phyloP scores from a whole-genome alignment of 2,113 vertebrate species.

The Amazona vittata region DNA sequence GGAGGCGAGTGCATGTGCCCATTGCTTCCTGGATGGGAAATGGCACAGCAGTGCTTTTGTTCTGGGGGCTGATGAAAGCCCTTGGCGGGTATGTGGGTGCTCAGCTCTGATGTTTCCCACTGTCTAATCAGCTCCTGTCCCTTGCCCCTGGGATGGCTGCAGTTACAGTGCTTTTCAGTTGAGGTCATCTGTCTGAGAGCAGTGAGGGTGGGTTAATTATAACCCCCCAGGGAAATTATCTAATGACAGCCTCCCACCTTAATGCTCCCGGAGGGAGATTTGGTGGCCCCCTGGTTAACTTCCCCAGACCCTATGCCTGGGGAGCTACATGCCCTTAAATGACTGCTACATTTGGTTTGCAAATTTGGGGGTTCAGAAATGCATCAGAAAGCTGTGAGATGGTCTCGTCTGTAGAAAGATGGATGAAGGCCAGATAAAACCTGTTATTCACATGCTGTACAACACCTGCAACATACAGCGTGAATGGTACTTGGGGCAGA shows the following conservation, averaged over 20 bases:
- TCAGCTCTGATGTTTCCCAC: not conserved
- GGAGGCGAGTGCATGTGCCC: not conserved
- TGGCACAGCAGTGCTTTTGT: not conserved
- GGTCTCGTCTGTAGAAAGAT: not conserved
- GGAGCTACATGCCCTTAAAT: not conserved
- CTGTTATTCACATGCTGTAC: not conserved
- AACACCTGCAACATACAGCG: not conserved
- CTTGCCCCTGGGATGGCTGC: not conserved
- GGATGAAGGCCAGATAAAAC: not conserved
- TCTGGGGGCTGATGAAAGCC: not conserved
- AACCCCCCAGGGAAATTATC: not conserved
- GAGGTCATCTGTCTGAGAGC: not conserved
- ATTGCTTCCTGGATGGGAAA: not conserved
- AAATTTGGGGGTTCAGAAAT: not conserved
- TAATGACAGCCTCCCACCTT: not conserved
- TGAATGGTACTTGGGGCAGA: not conserved
- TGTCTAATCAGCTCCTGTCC: not conserved
- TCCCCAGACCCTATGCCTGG: not conserved
- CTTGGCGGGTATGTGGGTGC: not conserved
- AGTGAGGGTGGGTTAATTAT: not conserved
- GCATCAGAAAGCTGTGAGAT: not conserved
- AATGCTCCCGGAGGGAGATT: not conserved
- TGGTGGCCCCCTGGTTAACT: not conserved
- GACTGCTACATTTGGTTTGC: not conserved
- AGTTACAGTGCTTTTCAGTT: not conserved